Evolutionary conservation across 1,140 invertebrate genomes (phyloP), one percentile per base, ranked within the genome.

Genomic region (Cydia splendana): DNA sequence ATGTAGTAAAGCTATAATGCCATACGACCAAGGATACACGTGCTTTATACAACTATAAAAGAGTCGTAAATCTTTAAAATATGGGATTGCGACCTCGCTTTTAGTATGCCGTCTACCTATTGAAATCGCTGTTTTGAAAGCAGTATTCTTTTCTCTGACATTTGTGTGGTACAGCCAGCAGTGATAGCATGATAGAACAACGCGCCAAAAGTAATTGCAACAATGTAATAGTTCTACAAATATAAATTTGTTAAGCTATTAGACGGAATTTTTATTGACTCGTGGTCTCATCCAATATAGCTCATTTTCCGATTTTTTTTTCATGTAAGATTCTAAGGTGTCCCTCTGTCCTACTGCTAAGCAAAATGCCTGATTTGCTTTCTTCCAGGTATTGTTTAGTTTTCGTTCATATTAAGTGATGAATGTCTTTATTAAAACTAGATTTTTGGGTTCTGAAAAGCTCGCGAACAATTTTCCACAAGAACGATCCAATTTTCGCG

Each of bases 391-490:
- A 48, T 48, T 1, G 7, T 48, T 12, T 12, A 13, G 45, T 48
- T 48, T 13, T 48, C 12, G 12, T 48, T 48, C 13, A 48, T 48
- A 48, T 48, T 10, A 48, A 48, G 10, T 15, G 45, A 48, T 13
- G 13, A 48, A 13, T 15, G 9, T 20, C 7, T 20, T 71, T 24
- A 71, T 18, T 71, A 18, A n/a, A 71, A 71, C 30, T 42, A 71
- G n/a, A 71, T n/a, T 10, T 45, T 6, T 4, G n/a, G 67, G n/a
- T 10, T 38, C 18, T 7, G 34, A 15, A 45, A 34, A 71, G 38
- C 10, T 38, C 18, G 30, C 18, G 38, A 71, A 71, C 45, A 71
- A 71, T 71, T 71, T 71, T 71, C n/a, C 67, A 71, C 34, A 71
- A 42, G n/a, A 12, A 45, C 34, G 38, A 71, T 71, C 67, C 18